A percentile compares a stretch with the other conserved stretches of the same genome.
phyloP scores from a whole-genome alignment of 2,797 vertebrate species.

The Pristis pectinata region DNA sequence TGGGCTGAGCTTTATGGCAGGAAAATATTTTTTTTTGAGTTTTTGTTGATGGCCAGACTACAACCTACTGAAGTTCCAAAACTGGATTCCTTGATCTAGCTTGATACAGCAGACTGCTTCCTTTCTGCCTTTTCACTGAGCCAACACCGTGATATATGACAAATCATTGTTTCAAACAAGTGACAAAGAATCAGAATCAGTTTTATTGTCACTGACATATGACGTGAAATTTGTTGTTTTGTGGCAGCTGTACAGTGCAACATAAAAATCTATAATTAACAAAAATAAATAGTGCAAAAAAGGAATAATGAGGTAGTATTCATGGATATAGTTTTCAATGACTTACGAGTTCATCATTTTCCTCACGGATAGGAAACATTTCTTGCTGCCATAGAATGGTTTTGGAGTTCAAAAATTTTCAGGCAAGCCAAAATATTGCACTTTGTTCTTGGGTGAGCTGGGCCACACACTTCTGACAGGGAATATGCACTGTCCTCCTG shows the following conservation, averaged over 20 bases:
- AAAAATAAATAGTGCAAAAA: too few species aligned
- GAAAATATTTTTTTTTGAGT: background rate
- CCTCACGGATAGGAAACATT: background rate
- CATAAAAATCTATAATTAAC: too few species aligned
- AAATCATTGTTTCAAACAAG: background rate
- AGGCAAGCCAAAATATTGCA: background rate
- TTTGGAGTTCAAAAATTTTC: background rate
- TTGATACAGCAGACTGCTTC: background rate
- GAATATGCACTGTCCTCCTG: background rate
- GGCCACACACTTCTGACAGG: background rate
- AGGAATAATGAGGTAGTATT: too few species aligned
- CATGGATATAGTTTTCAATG: background rate
- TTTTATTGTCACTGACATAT: too few species aligned
- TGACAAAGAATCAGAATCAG: too few species aligned
- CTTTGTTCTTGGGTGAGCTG: background rate
- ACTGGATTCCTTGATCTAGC: background rate
- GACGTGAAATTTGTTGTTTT: too few species aligned
- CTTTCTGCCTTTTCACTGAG: background rate
- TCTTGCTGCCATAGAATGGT: background rate
- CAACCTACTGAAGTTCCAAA: background rate
- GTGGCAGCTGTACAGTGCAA: too few species aligned
- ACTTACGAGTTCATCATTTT: background rate
- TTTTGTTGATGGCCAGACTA: background rate
- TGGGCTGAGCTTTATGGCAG: background rate
- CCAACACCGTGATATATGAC: background rate